Percentiles rank a stretch among this genome's conserved stretches.
Evolutionary conservation across 2,113 vertebrate genomes (phyloP).

Genomic region (Etheostoma spectabile): DNA sequence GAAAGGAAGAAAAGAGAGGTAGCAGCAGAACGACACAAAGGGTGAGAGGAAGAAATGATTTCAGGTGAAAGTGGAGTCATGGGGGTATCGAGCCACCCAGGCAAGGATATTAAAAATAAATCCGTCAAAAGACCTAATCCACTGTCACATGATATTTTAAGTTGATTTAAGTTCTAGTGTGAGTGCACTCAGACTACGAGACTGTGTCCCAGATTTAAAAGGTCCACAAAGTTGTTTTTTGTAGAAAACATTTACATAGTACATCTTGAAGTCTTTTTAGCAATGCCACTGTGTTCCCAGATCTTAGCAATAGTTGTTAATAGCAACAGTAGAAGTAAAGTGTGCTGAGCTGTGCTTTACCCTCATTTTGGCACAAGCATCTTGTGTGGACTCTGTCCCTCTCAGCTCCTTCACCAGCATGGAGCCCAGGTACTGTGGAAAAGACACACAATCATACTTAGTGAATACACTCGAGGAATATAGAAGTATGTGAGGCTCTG

Average conservation of each 20-base stretch:
- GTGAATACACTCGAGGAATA: background rate
- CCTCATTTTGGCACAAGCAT: conserved; percentile 99
- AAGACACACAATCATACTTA: background rate
- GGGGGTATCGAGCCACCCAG: conserved; percentile 13
- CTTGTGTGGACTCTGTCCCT: conserved; percentile 98
- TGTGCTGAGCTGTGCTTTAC: conserved; percentile 81
- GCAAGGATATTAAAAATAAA: conserved; percentile 57
- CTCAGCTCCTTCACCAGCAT: conserved; percentile 99
- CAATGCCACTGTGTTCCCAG: background rate
- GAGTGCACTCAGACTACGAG: conserved; percentile 16
- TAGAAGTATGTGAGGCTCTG: background rate
- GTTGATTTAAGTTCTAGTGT: conserved; percentile 32
- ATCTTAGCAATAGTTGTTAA: background rate
- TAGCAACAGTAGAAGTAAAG: background rate
- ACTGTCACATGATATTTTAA: conserved; percentile 20
- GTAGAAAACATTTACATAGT: background rate
- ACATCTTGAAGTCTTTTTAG: background rate
- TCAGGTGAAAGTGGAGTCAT: conserved; percentile 39
- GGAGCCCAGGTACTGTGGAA: conserved; percentile 95
- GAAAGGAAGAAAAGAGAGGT: background rate
- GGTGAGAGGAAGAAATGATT: conserved; percentile 21
- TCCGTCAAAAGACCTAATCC: conserved; percentile 54
- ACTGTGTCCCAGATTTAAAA: conserved; percentile 44
- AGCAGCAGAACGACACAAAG: background rate
- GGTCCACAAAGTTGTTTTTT: background rate